Evolutionary conservation across 2,113 vertebrate genomes (phyloP).

Genomic region (Gopherus evgoodei): DNA sequence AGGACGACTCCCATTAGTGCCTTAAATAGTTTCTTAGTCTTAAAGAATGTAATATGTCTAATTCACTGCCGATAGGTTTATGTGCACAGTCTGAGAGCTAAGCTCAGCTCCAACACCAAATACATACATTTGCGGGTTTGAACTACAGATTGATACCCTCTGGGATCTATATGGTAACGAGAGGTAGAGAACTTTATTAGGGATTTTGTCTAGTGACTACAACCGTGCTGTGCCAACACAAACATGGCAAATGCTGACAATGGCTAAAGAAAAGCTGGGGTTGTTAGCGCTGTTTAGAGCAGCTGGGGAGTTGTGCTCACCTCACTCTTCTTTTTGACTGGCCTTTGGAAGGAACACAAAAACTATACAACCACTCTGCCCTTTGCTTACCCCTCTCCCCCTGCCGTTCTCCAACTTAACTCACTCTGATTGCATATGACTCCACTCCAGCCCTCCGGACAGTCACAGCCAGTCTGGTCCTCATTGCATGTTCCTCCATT

Average conservation of each 20-base stretch:
- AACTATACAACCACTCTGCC: fast-evolving
- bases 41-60: not conserved
- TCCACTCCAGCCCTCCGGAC: conserved; percentile 88
- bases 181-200: not conserved
- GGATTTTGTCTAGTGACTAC: not conserved
- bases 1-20: not conserved
- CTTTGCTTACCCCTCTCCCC: fast-evolving
- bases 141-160: not conserved
- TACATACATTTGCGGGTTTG: not conserved
- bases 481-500: conserved; percentile 84
- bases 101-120: not conserved
- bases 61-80: not conserved
- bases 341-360: not conserved
- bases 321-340: not conserved
- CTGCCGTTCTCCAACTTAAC: not conserved
- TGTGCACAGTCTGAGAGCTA: not conserved
- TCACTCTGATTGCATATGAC: conserved; percentile 94
- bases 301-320: too few relatives aligned
- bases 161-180: not conserved
- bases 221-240: not conserved
- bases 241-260: not conserved
- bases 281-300: not conserved
- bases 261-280: not conserved
- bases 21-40: not conserved
- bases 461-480: conserved; percentile 83